A percentile compares a stretch with the other conserved stretches of the same genome.
Conservation (phyloP, 2,113 vertebrate species). For the Progne subis region DNA sequence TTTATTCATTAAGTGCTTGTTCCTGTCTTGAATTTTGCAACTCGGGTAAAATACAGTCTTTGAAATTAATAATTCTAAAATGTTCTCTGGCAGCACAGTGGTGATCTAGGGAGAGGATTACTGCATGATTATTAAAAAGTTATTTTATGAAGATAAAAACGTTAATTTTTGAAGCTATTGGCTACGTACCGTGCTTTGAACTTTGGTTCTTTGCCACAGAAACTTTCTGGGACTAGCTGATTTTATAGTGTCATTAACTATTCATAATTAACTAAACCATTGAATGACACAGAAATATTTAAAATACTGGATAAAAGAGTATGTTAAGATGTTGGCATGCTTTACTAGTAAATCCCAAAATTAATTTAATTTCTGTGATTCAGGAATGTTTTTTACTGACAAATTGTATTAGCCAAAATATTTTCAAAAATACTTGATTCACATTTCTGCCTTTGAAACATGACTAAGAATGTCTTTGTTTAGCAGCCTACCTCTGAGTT, state of each 20-base stretch:
- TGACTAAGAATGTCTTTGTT: not conserved
- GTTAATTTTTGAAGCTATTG: not conserved
- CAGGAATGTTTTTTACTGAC: not conserved
- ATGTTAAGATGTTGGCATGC: not conserved
- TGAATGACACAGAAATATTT: not conserved
- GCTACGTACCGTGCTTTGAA: not conserved
- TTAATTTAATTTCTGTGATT: not conserved
- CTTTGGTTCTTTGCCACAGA: not conserved
- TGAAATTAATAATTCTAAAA: not conserved
- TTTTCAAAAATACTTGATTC: not conserved
- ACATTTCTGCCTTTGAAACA: not conserved
- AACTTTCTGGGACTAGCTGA: not conserved
- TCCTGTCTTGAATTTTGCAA: not conserved
- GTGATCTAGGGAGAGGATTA: not conserved
- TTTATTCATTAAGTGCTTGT: not conserved
- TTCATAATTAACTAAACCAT: not conserved
- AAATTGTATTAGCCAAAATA: not conserved
- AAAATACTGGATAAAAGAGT: not conserved
- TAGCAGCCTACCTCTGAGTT: not conserved
- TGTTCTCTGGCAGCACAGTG: not conserved
- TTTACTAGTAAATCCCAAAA: not conserved
- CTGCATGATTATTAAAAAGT: not conserved
- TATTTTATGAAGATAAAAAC: not conserved
- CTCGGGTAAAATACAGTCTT: not conserved
- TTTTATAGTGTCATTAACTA: not conserved